Evolutionary conservation across 1,140 invertebrate species (phyloP).

Genomic region (Mycetomoellerius zeteki): DNA sequence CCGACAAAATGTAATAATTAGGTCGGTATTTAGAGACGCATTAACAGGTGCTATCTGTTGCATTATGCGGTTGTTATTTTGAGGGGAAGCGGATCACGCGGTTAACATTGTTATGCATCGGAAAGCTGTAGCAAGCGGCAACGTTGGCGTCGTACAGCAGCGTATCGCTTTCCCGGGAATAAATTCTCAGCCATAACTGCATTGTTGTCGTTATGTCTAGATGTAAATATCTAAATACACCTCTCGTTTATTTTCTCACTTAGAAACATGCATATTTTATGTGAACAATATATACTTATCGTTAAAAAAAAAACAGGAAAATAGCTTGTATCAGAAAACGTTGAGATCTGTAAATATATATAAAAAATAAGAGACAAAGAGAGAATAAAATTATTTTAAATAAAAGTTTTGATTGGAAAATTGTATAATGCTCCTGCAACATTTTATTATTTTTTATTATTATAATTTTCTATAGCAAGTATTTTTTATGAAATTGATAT

Average conservation of each 20-base stretch:
- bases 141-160: background rate
- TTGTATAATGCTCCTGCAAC: background rate
- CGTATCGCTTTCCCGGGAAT: conserved; percentile 52
- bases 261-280: conserved; percentile 4
- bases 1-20: conserved; percentile 38
- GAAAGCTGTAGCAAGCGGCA: conserved; percentile 34
- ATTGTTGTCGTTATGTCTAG: conserved; percentile 24
- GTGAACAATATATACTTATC: background rate
- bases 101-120: conserved; percentile 61
- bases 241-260: conserved; percentile 19
- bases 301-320: background rate
- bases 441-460: background rate
- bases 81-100: conserved; percentile 46
- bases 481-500: background rate
- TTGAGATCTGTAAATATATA: background rate
- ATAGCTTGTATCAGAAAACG: background rate
- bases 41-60: conserved; percentile 60
- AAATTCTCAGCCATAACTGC: conserved; percentile 31
- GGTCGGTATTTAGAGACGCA: conserved; percentile 29
- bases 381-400: background rate
- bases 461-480: background rate
- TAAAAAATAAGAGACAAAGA: background rate
- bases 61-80: conserved; percentile 55
- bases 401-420: background rate
- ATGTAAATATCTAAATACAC: conserved; percentile 39